Conservation (phyloP, 2,888 invertebrate genomes). For the Ganaspis brasiliensis region DNA sequence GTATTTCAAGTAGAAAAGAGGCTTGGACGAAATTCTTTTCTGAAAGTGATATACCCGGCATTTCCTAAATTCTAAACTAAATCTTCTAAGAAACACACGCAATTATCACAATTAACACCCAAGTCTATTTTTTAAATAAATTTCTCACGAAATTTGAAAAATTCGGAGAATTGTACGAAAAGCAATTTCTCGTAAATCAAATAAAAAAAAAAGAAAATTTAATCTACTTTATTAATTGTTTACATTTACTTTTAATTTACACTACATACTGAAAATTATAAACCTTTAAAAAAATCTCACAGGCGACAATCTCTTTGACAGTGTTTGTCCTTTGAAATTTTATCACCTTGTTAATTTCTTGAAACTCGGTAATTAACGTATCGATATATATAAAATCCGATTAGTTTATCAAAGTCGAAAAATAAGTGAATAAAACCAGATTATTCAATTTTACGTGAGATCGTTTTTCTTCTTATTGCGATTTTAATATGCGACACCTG, state of each 20-base stretch:
- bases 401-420: constrained; percentile 1
- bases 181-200: too few species aligned
- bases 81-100: constrained; percentile 19
- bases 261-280: too few species aligned
- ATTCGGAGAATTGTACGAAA: too few species aligned
- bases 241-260: too few species aligned
- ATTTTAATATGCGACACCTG: constrained; percentile 9
- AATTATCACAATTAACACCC: constrained; percentile 32
- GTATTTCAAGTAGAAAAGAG: constrained; percentile 7
- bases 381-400: background rate
- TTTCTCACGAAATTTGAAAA: background rate
- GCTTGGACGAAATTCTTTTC: constrained; percentile 21
- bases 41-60: constrained; percentile 18
- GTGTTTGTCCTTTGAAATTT: background rate
- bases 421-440: background rate
- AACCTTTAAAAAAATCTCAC: too few species aligned
- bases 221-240: too few species aligned
- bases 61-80: constrained; percentile 30
- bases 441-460: background rate
- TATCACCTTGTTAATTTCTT: background rate
- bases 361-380: constrained; percentile 4
- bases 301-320: too few species aligned
- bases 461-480: constrained; percentile 14
- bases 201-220: too few species aligned
- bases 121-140: background rate